Conservation (phyloP, 2,797 vertebrate species). For the Eidolon dupreanum region DNA sequence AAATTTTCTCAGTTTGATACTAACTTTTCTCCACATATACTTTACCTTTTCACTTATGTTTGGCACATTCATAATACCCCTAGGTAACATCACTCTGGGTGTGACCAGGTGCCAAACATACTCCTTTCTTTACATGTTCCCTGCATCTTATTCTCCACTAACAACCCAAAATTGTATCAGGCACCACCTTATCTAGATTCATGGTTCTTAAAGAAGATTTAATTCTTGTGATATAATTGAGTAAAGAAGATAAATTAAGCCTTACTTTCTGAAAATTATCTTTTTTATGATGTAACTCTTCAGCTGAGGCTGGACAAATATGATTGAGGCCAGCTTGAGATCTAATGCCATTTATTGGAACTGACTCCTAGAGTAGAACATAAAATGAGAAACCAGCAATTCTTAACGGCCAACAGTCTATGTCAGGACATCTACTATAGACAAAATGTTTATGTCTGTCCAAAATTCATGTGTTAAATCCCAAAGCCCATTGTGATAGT, state of each 20-base stretch:
- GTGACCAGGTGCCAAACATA: not conserved
- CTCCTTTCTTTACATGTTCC: not conserved
- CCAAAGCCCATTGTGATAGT: not conserved
- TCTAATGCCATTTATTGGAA: not conserved
- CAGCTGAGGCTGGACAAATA: not conserved
- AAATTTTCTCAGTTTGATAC: not conserved
- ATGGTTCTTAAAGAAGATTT: constrained; percentile 21
- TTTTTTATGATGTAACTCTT: not conserved
- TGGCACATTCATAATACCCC: not conserved
- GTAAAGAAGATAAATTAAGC: not conserved
- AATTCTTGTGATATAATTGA: not conserved
- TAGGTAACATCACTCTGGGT: not conserved
- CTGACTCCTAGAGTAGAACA: not conserved
- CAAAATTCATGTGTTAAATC: not conserved
- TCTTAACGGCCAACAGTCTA: not conserved
- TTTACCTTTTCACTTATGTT: constrained; percentile 13
- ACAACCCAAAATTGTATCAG: not conserved
- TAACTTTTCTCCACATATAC: not conserved
- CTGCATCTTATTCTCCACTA: not conserved
- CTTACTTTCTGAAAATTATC: constrained; percentile 13
- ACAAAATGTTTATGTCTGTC: not conserved
- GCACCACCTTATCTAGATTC: not conserved
- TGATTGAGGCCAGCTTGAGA: not conserved
- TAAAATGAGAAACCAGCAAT: not conserved
- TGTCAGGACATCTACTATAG: not conserved